Evolutionary conservation across 2,888 invertebrate species (phyloP).

Genomic region (Macrophya alboannulata): DNA sequence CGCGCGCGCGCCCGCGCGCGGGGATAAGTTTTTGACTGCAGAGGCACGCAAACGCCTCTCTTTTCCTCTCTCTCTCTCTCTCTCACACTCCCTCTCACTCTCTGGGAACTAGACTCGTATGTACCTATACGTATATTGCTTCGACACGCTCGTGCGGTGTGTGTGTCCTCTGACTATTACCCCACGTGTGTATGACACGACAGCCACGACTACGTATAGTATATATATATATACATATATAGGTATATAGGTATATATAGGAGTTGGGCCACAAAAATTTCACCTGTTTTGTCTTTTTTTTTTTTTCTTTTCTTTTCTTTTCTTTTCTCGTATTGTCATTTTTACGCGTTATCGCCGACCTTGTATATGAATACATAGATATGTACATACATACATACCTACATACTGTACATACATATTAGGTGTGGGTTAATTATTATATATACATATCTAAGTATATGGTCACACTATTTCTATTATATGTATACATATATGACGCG

Average conservation of each 20-base stretch:
- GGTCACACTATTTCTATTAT: too few species aligned
- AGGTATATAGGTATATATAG: too few species aligned
- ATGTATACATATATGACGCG: too few species aligned
- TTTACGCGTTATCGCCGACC: background rate
- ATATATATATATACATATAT: too few species aligned
- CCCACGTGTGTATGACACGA: conserved; percentile 3
- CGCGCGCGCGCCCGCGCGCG: background rate
- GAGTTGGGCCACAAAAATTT: background rate
- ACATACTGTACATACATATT: too few species aligned
- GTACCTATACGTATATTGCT: background rate
- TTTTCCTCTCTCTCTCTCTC: too few species aligned
- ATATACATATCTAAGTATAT: too few species aligned
- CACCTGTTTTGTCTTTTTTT: background rate
- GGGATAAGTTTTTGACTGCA: background rate
- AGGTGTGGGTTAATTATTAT: too few species aligned
- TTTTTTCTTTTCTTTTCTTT: background rate
- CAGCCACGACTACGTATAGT: background rate
- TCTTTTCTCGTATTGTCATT: background rate
- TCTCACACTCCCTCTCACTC: too few species aligned
- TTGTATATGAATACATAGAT: too few species aligned
- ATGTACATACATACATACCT: too few species aligned
- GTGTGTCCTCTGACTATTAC: too few species aligned
- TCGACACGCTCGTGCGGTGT: background rate
- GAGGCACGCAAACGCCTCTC: background rate
- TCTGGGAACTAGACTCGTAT: conserved; percentile 6